Base-by-base conservation (phyloP, 1,140 invertebrate genomes). In the Drosophila gunungcola region DNA sequence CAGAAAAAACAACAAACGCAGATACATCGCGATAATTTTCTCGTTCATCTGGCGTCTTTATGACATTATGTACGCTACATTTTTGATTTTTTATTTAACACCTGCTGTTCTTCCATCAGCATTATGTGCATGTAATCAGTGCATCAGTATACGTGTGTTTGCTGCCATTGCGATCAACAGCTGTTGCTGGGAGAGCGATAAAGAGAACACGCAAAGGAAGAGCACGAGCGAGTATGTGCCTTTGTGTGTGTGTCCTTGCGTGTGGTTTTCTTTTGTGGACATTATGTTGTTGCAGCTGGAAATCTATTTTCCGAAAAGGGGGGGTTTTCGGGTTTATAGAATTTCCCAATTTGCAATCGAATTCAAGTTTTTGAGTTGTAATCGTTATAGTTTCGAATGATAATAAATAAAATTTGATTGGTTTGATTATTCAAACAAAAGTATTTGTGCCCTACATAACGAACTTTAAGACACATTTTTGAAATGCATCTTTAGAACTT, bases 31-130 rank as follows among this genome's bases (percentile, higher is more conserved):
- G 38, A 54, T 76, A 38, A 54, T 78, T 46, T 61, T 83, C 42
- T 72, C 70, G 74, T 58, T 67, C 58, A 53, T 72, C 39, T 49
- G 60, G 38, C 62, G 16, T 49, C 36, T 70, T 58, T 73, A 46
- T 63, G 54, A 68, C 34, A 46, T 46, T 60, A 41, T 51, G 41
- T 73, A 57, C 46, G 64, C 56, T 72, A 43, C 55, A 68, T 64
- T 81, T 74, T 78, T 72, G 63, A 70, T 83, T 83, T 81, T 79
- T 49, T 57, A 68, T 76, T 88, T 77, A 86, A 83, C 83, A 86
- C 83, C 83, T 86, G 82, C 83, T 86, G 82, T 82, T 79, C 74
- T 83, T 83, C 58, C 79, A 86, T 86, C 83, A 88, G 48, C 64
- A 53, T 48, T 12, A 34, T 48, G 46, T 62, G 38, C 13, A 25